Conservation (phyloP, 2,888 invertebrate species). For the Seira sanloemensis region DNA sequence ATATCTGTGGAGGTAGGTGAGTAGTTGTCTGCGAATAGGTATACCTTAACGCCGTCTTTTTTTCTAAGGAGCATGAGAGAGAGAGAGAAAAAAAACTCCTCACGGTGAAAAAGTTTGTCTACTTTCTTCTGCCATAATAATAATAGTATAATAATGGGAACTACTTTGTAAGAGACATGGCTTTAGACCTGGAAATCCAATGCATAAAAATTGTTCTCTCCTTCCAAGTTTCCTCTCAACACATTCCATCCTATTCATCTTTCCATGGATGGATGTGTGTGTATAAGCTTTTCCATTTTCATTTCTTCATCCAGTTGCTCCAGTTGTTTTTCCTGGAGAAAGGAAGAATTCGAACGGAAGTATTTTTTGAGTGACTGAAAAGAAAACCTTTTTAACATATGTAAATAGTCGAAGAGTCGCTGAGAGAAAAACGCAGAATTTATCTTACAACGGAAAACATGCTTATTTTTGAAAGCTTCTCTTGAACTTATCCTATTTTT, state of each 20-base stretch:
- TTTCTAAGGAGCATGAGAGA: neutral
- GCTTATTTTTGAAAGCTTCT: neutral
- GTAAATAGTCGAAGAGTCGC: slow-evolving; percentile 17
- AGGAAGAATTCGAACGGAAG: neutral
- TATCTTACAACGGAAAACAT: neutral
- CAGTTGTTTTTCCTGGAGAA: neutral
- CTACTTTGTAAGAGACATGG: neutral
- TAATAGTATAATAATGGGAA: slow-evolving; percentile 1
- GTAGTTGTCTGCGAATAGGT: too few relatives aligned
- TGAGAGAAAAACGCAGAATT: slow-evolving; percentile 22
- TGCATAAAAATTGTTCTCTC: slow-evolving; percentile 1
- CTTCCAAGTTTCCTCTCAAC: neutral
- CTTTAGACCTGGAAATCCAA: neutral
- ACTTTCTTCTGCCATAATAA: neutral
- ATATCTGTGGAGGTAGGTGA: too few relatives aligned
- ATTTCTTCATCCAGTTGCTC: neutral
- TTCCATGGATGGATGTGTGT: neutral
- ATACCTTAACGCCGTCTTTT: neutral
- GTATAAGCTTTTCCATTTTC: neutral
- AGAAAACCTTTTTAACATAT: slow-evolving; percentile 38
- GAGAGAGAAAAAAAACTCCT: neutral
- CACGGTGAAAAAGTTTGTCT: neutral
- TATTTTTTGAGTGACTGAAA: slow-evolving; percentile 1
- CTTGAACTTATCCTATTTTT: neutral
- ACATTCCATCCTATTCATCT: slow-evolving; percentile 4